These are phyloP conservation scores for Fregata magnificens DNA, from an alignment of 2,113 vertebrate genomes.

Conservation along the genomic window DNA sequence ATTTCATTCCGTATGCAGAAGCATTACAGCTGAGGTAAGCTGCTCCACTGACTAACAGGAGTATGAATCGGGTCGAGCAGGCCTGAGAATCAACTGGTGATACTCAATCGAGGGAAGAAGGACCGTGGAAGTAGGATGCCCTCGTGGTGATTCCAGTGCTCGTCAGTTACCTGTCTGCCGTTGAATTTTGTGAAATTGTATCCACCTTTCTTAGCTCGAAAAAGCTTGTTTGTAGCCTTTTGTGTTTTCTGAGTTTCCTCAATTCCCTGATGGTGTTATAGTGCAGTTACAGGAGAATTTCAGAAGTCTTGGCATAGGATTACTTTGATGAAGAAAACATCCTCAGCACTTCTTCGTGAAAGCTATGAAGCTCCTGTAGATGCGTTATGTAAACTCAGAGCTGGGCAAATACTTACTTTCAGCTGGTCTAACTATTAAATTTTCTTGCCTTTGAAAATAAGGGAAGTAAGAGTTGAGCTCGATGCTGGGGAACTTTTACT, in stretches of 20 bases:
- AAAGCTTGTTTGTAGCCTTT: neutral
- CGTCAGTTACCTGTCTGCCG: rapidly evolving
- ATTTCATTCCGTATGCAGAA: neutral
- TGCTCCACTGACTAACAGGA: neutral
- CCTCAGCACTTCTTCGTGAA: neutral
- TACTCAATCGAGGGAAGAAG: rapidly evolving
- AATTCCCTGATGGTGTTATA: neutral
- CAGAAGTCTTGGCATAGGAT: neutral
- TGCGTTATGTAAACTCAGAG: neutral
- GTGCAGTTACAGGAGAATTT: neutral
- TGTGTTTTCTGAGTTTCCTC: neutral
- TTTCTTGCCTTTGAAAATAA: neutral
- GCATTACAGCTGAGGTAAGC: neutral
- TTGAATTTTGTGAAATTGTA: neutral
- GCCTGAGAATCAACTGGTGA: neutral
- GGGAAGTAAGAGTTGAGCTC: neutral
- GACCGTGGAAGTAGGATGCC: neutral
- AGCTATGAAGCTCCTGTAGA: neutral
- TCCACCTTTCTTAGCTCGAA: neutral
- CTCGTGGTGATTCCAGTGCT: rapidly evolving
- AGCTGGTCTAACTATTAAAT: neutral
- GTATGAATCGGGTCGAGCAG: neutral
- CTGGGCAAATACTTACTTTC: neutral
- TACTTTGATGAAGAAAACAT: neutral
- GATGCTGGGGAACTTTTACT: neutral